These are phyloP conservation scores for Lutraria rhynchaena DNA, from an alignment of 1,140 invertebrate genomes.

Conservation along the genomic window DNA sequence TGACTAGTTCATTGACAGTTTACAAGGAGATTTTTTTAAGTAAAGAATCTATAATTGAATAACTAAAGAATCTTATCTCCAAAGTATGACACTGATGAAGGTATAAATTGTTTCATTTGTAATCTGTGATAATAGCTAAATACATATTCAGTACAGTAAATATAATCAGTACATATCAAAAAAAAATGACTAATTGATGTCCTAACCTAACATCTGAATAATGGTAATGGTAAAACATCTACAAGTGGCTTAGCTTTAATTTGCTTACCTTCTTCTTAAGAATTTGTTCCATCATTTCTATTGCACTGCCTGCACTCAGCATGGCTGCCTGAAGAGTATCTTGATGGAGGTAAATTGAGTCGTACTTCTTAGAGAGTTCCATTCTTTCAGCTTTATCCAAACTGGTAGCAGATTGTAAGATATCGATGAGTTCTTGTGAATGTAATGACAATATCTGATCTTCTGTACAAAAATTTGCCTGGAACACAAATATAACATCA, in stretches of 20 bases:
- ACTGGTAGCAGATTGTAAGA: conserved; percentile 85
- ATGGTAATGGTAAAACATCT: neutral
- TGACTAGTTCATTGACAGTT: too few relatives aligned
- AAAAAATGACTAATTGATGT: too few relatives aligned
- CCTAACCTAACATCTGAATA: too few relatives aligned
- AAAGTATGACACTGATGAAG: too few relatives aligned
- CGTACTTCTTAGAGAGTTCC: conserved; percentile 88
- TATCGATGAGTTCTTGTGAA: conserved; percentile 85
- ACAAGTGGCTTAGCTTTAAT: neutral
- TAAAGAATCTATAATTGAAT: too few relatives aligned
- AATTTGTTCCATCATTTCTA: conserved; percentile 90
- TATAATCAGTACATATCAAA: too few relatives aligned
- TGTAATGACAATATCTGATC: conserved; percentile 86
- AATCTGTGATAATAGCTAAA: too few relatives aligned
- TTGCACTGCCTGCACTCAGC: conserved; percentile 90
- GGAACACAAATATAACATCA: conserved; percentile 49
- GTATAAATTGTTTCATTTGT: too few relatives aligned
- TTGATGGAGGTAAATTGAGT: conserved; percentile 93
- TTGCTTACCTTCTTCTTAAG: conserved; percentile 85
- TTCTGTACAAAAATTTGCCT: conserved; percentile 86
- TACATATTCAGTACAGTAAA: too few relatives aligned
- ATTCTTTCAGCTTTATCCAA: conserved; percentile 86
- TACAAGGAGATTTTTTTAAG: too few relatives aligned
- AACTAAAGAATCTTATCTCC: too few relatives aligned
- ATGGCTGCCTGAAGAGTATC: conserved; percentile 89